These are phyloP conservation scores for Cyclargus thomasi DNA, from an alignment of 1,140 invertebrate genomes.

Conservation along the genomic window DNA sequence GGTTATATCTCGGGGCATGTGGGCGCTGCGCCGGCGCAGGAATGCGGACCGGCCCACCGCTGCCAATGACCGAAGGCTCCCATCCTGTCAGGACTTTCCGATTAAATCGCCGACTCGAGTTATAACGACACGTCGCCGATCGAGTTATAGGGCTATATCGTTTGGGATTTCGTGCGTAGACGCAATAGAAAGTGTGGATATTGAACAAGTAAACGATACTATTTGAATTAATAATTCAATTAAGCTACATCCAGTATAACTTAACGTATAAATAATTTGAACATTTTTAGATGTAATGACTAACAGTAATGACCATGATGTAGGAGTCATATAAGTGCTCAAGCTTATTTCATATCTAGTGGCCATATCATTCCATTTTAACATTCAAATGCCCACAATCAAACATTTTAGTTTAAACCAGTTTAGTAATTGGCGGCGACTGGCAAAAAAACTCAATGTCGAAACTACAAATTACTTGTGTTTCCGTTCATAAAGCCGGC, in stretches of 20 bases:
- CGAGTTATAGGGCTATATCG: slow-evolving; percentile 7
- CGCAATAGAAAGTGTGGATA: no score
- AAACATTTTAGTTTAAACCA: not conserved
- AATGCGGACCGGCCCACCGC: slow-evolving; percentile 65
- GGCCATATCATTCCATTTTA: no score
- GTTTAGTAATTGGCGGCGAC: not conserved
- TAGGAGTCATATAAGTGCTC: no score
- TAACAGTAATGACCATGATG: no score
- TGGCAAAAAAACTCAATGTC: not conserved
- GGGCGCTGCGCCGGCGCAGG: slow-evolving; percentile 63
- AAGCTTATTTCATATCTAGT: no score
- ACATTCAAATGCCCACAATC: no score
- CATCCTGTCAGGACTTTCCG: slow-evolving; percentile 45
- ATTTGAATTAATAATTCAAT: no score
- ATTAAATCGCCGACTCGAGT: slow-evolving; percentile 9
- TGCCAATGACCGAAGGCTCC: slow-evolving; percentile 64
- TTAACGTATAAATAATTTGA: no score
- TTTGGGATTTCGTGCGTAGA: not conserved
- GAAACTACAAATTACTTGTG: slow-evolving; percentile 6
- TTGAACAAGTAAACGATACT: no score
- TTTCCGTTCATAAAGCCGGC: slow-evolving; percentile 14
- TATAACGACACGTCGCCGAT: not conserved
- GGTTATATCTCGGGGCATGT: slow-evolving; percentile 44
- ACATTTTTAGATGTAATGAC: no score
- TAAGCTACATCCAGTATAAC: no score